Conservation (phyloP, 2,113 vertebrate genomes). For the Panthera leo region DNA sequence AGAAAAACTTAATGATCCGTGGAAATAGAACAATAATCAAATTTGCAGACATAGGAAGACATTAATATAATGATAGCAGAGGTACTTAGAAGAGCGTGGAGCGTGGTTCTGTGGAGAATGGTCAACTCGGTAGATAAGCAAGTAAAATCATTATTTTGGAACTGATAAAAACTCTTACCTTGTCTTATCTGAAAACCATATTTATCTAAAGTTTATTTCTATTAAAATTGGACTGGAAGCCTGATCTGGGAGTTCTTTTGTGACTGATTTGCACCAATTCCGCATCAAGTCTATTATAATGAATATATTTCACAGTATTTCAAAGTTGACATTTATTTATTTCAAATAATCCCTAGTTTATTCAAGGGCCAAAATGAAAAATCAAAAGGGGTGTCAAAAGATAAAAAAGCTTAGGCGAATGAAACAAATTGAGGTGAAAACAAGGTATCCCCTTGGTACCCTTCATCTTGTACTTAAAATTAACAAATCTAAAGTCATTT, state of each 20-base stretch:
- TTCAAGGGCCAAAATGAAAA: constrained; percentile 25
- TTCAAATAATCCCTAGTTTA: constrained; percentile 45
- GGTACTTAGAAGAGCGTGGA: background rate
- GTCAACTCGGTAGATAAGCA: background rate
- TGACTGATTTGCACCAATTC: background rate
- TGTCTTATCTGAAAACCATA: background rate
- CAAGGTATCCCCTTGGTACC: constrained; percentile 19
- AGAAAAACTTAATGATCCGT: constrained; percentile 49
- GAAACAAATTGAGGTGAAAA: constrained; percentile 37
- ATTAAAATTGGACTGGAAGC: background rate
- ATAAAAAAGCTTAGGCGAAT: constrained; percentile 48
- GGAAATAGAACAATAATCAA: constrained; percentile 54
- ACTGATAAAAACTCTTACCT: background rate
- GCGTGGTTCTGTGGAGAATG: background rate
- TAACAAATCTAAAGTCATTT: constrained; percentile 74
- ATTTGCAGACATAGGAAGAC: background rate
- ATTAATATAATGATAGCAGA: constrained; percentile 13
- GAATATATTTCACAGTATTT: constrained; percentile 13
- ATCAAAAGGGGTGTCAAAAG: background rate
- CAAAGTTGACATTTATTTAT: constrained; percentile 34
- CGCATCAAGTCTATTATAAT: background rate
- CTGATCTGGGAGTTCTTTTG: background rate
- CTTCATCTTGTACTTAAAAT: constrained; percentile 38
- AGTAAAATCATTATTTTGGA: background rate
- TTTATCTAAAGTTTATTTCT: background rate